phyloP scores from a whole-genome alignment of 2,797 vertebrate genomes.

The Cossypha heuglini region DNA sequence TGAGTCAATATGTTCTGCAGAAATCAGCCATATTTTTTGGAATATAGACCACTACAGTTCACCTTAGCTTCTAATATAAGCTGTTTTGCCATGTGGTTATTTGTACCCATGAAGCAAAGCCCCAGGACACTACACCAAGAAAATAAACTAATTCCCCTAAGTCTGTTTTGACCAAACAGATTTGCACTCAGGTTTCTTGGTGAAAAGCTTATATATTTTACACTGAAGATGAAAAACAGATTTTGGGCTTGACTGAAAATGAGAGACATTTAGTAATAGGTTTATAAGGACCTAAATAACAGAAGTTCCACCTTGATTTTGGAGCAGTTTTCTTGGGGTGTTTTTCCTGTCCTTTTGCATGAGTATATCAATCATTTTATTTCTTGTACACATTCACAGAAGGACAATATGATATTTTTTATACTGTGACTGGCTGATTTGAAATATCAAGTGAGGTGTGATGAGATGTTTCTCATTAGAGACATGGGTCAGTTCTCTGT shows the following conservation, averaged over 20 bases:
- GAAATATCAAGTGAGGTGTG: background rate
- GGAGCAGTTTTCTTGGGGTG: rapidly evolving
- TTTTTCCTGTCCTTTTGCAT: background rate
- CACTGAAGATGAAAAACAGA: background rate
- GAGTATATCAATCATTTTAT: background rate
- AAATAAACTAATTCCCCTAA: background rate
- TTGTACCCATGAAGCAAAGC: background rate
- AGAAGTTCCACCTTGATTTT: background rate
- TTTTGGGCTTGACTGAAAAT: background rate
- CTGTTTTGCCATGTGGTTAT: background rate
- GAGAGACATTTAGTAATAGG: background rate
- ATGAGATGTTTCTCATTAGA: background rate
- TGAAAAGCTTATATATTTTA: background rate
- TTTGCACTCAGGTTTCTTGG: background rate
- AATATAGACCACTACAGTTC: background rate
- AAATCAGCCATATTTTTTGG: background rate
- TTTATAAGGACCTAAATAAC: background rate
- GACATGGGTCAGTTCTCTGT: background rate
- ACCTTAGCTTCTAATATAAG: background rate
- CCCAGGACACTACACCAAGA: background rate
- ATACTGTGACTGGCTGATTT: background rate
- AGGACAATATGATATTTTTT: background rate
- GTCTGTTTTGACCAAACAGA: background rate
- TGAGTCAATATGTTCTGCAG: background rate
- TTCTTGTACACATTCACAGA: background rate